phyloP scores from a whole-genome alignment of 2,888 invertebrate species.

The Ramazzottius varieornatus region DNA sequence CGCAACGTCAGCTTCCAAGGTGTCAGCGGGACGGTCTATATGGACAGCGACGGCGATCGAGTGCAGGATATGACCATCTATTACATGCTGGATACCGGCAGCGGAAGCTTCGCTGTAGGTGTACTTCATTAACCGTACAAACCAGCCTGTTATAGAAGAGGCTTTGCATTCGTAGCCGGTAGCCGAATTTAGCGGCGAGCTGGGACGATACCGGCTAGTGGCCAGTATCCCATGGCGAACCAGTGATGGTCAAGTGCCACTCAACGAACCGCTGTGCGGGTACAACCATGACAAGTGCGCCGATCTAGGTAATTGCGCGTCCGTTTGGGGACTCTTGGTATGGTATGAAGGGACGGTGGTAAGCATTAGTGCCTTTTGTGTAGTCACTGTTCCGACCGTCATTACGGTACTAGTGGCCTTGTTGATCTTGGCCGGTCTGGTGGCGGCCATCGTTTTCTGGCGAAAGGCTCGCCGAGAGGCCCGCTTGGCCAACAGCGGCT shows the following conservation, averaged over 20 bases:
- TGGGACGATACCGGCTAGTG: background rate
- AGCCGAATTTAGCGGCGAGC: background rate
- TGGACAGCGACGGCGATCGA: slow-evolving; percentile 11
- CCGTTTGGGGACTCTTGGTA: background rate
- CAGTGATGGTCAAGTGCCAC: background rate
- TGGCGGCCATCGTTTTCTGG: background rate
- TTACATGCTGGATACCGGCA: background rate
- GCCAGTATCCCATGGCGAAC: background rate
- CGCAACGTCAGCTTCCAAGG: slow-evolving; percentile 10
- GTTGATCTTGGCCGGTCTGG: background rate
- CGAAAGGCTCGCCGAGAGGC: background rate
- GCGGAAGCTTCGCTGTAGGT: background rate
- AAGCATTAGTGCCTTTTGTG: too few relatives aligned
- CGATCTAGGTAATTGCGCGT: background rate
- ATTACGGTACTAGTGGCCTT: background rate
- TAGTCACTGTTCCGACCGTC: too few relatives aligned
- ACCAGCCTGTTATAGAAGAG: background rate
- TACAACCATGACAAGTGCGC: background rate
- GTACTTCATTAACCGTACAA: background rate
- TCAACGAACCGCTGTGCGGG: background rate
- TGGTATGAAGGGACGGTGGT: too few relatives aligned
- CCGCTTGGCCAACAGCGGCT: background rate
- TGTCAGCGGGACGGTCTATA: slow-evolving; percentile 11
- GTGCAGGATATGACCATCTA: slow-evolving; percentile 9
- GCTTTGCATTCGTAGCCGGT: background rate